These are phyloP conservation scores for Hippopotamyrus pictus DNA, from an alignment of 2,797 vertebrate genomes.

Conservation along the genomic window DNA sequence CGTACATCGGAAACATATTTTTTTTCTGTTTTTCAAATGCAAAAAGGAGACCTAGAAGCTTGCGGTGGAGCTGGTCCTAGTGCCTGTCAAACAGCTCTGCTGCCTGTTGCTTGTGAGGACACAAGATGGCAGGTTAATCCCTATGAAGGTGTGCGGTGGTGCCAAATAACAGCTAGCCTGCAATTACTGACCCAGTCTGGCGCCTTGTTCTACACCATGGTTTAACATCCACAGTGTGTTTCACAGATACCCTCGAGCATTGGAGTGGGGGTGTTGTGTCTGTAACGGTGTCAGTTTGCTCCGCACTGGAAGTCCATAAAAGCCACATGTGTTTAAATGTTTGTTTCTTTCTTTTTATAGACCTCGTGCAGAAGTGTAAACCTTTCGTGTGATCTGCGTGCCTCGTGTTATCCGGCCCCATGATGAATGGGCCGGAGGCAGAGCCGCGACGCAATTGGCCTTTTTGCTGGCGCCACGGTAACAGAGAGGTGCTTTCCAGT, in stretches of 20 bases:
- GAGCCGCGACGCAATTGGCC: not conserved
- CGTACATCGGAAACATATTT: not conserved
- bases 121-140: not conserved
- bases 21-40: not conserved
- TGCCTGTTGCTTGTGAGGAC: not conserved
- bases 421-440: not conserved
- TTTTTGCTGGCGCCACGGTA: not conserved
- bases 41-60: not conserved
- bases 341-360: not conserved
- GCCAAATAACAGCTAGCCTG: not conserved
- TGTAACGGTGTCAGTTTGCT: not conserved
- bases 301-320: not conserved
- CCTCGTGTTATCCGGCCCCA: not conserved
- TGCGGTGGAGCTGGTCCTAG: not conserved
- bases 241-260: not conserved
- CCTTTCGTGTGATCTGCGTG: not conserved
- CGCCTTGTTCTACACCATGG: not conserved
- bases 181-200: not conserved
- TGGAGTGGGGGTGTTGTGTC: not conserved
- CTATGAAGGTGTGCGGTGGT: not conserved
- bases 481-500: not conserved
- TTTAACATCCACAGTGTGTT: not conserved
- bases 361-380: not conserved
- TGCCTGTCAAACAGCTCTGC: not conserved
- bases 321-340: not conserved